Evolutionary conservation across 2,797 vertebrate genomes (phyloP).

Genomic region (Phoeniculus purpureus): DNA sequence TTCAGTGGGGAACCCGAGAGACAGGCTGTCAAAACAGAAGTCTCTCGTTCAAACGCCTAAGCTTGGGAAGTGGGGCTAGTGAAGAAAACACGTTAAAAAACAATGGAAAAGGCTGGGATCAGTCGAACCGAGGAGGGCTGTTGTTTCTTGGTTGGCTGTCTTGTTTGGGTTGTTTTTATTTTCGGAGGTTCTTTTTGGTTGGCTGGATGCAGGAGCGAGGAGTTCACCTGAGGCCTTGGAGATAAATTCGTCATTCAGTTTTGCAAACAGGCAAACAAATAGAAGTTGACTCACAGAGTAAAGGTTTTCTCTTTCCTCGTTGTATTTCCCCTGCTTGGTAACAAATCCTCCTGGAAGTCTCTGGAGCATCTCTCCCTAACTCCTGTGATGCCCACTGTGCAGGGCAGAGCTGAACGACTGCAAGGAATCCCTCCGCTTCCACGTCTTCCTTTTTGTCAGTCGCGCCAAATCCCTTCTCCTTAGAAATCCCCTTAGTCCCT

Average conservation of each 20-base stretch:
- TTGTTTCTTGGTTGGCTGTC: neutral
- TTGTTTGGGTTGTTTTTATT: neutral
- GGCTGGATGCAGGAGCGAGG: conserved; percentile 1
- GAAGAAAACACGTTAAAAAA: neutral
- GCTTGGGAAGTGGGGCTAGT: conserved; percentile 19
- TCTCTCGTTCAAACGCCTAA: conserved; percentile 67
- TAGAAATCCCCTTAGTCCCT: conserved; percentile 73
- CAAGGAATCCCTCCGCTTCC: conserved; percentile 44
- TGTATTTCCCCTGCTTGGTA: conserved; percentile 10
- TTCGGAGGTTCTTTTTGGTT: conserved; percentile 39
- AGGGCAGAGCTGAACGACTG: conserved; percentile 43
- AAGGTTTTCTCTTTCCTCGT: conserved; percentile 46
- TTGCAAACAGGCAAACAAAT: conserved; percentile 67
- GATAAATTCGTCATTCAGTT: conserved; percentile 70
- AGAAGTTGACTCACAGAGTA: conserved; percentile 36
- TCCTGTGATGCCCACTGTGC: conserved; percentile 19
- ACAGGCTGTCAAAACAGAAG: conserved; percentile 77
- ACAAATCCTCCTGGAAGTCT: conserved; percentile 57
- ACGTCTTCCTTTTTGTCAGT: conserved; percentile 47
- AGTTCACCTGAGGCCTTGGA: conserved; percentile 46
- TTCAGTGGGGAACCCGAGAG: conserved; percentile 76
- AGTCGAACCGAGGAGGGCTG: conserved; percentile 12
- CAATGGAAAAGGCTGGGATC: neutral
- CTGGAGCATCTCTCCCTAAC: conserved; percentile 57
- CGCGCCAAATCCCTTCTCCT: conserved; percentile 70